Evolutionary conservation across 2,113 vertebrate species (phyloP).

Genomic region (Jaculus jaculus): DNA sequence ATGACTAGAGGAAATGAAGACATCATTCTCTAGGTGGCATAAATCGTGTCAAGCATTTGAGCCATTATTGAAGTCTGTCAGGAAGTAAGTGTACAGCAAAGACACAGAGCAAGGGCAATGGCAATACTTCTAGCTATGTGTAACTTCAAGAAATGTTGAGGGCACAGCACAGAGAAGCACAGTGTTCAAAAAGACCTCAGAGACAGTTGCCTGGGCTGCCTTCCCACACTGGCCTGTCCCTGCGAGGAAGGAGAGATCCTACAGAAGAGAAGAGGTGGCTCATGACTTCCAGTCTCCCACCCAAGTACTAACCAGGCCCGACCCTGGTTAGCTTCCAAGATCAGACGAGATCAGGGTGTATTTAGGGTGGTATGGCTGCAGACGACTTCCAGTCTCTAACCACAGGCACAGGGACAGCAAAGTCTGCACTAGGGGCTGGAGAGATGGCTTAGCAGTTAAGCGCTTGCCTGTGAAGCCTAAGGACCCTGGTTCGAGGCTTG

Average conservation of each 20-base stretch:
- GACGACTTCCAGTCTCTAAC: neutral
- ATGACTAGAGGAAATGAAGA: constrained; percentile 70
- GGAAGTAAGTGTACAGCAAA: constrained; percentile 67
- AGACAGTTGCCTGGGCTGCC: neutral
- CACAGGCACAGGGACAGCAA: neutral
- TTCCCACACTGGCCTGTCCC: neutral
- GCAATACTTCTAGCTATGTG: neutral
- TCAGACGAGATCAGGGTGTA: no score
- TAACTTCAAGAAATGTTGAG: constrained; percentile 53
- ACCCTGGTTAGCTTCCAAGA: no score
- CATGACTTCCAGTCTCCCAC: neutral
- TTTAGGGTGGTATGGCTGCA: no score
- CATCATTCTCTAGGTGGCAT: constrained; percentile 58
- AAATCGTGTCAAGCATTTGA: constrained; percentile 72
- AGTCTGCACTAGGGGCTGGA: no score
- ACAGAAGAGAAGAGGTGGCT: neutral
- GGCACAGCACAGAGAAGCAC: neutral
- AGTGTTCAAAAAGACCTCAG: constrained; percentile 35
- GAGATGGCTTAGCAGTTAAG: no score
- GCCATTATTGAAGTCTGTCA: constrained; percentile 61
- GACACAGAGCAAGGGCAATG: constrained; percentile 63
- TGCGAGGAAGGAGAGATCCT: neutral
- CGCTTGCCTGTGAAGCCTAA: no score
- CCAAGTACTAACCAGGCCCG: no score
- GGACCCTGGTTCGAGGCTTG: no score